Base-by-base conservation (phyloP, 2,113 vertebrate species). In the Mormoops blainvillei region DNA sequence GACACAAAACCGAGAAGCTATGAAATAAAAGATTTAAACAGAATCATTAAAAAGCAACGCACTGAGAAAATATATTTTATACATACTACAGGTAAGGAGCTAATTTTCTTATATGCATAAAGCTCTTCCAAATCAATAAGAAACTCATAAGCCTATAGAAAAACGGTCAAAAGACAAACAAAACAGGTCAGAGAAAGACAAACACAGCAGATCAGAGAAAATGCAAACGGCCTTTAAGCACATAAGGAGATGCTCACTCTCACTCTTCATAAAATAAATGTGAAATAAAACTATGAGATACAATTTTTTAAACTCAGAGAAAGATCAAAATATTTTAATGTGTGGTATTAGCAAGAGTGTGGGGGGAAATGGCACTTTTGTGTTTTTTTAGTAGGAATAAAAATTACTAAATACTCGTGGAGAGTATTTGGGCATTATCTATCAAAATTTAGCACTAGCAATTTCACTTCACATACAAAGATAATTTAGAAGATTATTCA, bases 1-100 rank as follows among this genome's bases (percentile, higher is more conserved):
- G 67, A 83, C 68, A 94, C 19, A 88, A 94, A 83, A 92, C 7
- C 20, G 19, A 84, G 28, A 54, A 52, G 52, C 58, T 71, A 31
- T 74, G 19, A 93, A 87, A 89, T 70, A 95, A 95, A 94, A 67
- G 20, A 77, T 78, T 86, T 82, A 50, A 92, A 94, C 15, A 56
- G 61, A 48, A 63, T 90, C 56, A 71, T 52, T 84, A 56, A 93
- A 93, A 86, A 89, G 26, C 68, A 87, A 65, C 11, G 81, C 31
- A 52, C 22, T 88, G 43, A 94, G n/a, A 67, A 92, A 89, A 87
- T 26, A 18, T 38, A 94, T 87, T 96, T 93, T 26, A 61, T 85
- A 50, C 4, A 33, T 45, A 41, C n/a, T 36, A 74, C 22, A 33
- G 41, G 26, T 48, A 92, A 95, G 86, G 52, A 74, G 22, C 36